phyloP scores from a whole-genome alignment of 2,888 invertebrate genomes.

The Mactromeris polynyma region DNA sequence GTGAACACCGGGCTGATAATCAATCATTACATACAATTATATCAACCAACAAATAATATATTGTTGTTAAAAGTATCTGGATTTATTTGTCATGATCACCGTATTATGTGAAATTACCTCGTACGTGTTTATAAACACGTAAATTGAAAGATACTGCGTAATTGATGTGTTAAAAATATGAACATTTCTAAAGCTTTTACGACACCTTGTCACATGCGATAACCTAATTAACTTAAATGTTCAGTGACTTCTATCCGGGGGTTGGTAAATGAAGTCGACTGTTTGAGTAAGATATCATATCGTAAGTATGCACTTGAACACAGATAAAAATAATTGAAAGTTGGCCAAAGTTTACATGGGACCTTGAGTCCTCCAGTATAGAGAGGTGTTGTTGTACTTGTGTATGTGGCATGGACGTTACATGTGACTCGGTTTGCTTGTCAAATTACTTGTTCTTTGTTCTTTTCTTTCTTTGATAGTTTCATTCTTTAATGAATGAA shows the following conservation, averaged over 20 bases:
- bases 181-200: background rate
- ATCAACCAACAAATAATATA: constrained; percentile 7
- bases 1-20: no score
- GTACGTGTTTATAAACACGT: background rate
- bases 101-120: constrained; percentile 5
- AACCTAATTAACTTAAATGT: constrained; percentile 57
- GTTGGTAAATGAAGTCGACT: constrained; percentile 56
- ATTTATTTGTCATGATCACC: constrained; percentile 27
- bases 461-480: constrained; percentile 28
- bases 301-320: constrained; percentile 48
- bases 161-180: background rate
- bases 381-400: background rate
- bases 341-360: constrained; percentile 61
- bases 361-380: constrained; percentile 15
- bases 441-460: constrained; percentile 48
- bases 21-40: constrained; percentile 9
- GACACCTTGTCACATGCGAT: background rate
- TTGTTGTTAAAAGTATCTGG: background rate
- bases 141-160: constrained; percentile 20
- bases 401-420: background rate
- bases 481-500: constrained; percentile 47
- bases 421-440: constrained; percentile 9
- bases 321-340: constrained; percentile 66
- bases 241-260: constrained; percentile 30
- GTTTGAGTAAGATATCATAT: constrained; percentile 59